phyloP scores from a whole-genome alignment of 2,113 vertebrate genomes.

The Empidonax traillii region DNA sequence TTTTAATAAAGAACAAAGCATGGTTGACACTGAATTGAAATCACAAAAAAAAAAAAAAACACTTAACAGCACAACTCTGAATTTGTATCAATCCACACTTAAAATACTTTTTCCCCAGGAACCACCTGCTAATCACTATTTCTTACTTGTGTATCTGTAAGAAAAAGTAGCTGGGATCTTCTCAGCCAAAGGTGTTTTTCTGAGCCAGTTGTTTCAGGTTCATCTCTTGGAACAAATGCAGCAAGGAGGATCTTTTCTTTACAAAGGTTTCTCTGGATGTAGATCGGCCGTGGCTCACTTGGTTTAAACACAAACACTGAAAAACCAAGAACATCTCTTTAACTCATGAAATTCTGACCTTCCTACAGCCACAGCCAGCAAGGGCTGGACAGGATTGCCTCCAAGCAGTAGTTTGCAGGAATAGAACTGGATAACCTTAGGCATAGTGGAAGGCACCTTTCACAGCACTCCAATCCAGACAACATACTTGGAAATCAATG shows the following conservation, averaged over 20 bases:
- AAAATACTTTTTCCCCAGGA: neutral
- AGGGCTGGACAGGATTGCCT: neutral
- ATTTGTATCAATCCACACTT: neutral
- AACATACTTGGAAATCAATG: neutral
- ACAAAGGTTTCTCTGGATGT: constrained; percentile 85
- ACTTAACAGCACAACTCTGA: neutral
- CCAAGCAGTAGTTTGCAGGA: neutral
- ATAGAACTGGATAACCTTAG: neutral
- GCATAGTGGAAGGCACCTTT: neutral
- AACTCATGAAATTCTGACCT: neutral
- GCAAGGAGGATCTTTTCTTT: constrained; percentile 81
- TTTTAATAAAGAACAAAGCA: neutral
- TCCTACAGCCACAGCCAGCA: neutral
- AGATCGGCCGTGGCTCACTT: constrained; percentile 84
- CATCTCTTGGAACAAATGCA: constrained; percentile 85
- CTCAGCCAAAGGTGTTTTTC: constrained; percentile 89
- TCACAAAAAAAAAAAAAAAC: neutral
- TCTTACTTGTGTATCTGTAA: constrained; percentile 85
- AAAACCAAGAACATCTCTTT: constrained; percentile 26
- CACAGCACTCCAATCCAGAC: neutral
- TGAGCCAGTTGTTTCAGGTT: constrained; percentile 76
- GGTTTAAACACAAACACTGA: constrained; percentile 95
- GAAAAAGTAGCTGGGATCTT: constrained; percentile 88
- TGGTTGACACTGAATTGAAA: neutral
- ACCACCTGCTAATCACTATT: neutral